phyloP scores from a whole-genome alignment of 2,113 vertebrate genomes.

The Chlamydotis undulata region DNA sequence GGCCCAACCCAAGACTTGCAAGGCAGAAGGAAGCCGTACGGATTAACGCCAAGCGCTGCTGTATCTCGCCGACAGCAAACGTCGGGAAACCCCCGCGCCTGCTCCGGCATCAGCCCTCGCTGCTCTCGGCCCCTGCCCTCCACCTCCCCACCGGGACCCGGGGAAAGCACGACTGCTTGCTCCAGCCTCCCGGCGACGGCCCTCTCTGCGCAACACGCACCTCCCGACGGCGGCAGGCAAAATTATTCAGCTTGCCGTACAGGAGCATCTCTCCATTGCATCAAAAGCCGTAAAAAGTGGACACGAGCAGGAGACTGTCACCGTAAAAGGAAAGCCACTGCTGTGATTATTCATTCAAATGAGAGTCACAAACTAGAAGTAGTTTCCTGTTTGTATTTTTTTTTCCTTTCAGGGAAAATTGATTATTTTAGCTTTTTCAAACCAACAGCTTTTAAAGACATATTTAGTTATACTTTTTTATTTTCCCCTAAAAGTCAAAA shows the following conservation, averaged over 20 bases:
- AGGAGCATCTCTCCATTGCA: neutral
- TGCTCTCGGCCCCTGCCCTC: neutral
- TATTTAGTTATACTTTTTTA: neutral
- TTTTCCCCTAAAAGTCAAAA: neutral
- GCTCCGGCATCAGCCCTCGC: neutral
- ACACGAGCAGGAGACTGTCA: too few species aligned
- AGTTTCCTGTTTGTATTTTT: too few species aligned
- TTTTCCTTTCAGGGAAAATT: neutral
- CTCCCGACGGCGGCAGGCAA: neutral
- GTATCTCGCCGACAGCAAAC: neutral
- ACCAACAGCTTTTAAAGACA: neutral
- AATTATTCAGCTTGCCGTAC: neutral
- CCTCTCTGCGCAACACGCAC: neutral
- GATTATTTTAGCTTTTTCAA: neutral
- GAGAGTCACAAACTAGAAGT: neutral
- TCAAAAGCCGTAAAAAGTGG: neutral
- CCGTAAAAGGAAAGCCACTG: neutral
- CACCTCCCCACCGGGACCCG: neutral
- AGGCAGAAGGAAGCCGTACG: neutral
- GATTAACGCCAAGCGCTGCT: rapidly evolving
- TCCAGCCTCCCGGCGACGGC: neutral
- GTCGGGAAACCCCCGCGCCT: rapidly evolving
- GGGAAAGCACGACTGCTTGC: neutral
- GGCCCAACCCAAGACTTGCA: neutral
- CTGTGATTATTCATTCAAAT: too few species aligned